Conservation (phyloP, 2,113 vertebrate species). For the Indri indri region DNA sequence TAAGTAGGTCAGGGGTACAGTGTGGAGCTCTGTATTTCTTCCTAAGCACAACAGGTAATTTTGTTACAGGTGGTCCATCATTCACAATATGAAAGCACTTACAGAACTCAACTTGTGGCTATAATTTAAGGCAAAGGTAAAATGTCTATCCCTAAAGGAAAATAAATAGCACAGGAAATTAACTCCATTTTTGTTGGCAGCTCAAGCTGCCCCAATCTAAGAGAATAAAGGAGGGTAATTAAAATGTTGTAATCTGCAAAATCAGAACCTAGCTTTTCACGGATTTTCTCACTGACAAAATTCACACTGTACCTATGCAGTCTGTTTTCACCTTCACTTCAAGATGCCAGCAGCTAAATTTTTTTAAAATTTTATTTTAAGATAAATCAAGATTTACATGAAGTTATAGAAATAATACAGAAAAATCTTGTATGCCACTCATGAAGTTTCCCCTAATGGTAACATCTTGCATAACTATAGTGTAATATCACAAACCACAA, state of each 20-base stretch:
- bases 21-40: neutral
- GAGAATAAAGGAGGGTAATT: neutral
- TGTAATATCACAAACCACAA: neutral
- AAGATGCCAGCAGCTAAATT: neutral
- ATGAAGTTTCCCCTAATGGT: neutral
- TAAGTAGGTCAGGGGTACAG: neutral
- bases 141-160: neutral
- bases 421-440: neutral
- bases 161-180: neutral
- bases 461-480: neutral
- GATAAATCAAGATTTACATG: neutral
- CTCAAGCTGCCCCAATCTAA: neutral
- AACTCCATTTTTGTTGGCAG: neutral
- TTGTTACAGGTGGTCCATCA: neutral
- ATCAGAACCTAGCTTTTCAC: neutral
- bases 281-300: neutral
- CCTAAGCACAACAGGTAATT: neutral
- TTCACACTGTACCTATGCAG: neutral
- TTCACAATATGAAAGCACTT: neutral
- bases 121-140: neutral
- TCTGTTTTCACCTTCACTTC: neutral
- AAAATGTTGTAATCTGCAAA: neutral
- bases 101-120: neutral
- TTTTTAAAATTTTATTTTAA: neutral
- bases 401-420: neutral